Evolutionary conservation across 2,113 vertebrate species (phyloP).

Genomic region (Astatoreochromis straeleni): DNA sequence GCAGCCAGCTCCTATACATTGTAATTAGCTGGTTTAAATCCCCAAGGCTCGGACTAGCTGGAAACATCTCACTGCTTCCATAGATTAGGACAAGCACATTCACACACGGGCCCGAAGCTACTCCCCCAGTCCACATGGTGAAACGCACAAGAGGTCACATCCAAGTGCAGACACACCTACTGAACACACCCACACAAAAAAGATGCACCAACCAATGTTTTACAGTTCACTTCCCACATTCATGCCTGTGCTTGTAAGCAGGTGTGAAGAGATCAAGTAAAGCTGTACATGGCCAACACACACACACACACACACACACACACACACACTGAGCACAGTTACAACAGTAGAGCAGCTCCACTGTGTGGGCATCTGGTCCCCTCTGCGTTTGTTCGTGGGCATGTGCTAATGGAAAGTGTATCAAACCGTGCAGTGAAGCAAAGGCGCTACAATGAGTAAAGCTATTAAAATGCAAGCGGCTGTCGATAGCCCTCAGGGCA

Average conservation of each 20-base stretch:
- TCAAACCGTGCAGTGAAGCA: constrained; percentile 36
- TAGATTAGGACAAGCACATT: constrained; percentile 14
- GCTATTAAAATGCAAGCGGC: constrained; percentile 37
- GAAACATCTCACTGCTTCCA: constrained; percentile 30
- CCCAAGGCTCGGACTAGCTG: background rate
- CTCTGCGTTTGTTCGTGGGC: background rate
- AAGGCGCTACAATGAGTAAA: constrained; percentile 9
- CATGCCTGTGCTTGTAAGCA: background rate
- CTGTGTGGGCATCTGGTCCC: constrained; percentile 15
- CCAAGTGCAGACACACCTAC: constrained; percentile 15
- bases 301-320: background rate
- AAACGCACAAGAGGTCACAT: background rate
- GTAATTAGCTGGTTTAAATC: constrained; percentile 58
- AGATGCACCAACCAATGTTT: background rate
- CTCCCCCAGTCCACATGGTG: background rate
- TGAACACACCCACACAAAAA: background rate
- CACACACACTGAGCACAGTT: background rate
- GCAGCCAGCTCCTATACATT: constrained; percentile 58
- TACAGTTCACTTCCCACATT: background rate
- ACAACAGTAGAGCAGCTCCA: background rate
- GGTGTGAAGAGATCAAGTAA: background rate
- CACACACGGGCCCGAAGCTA: background rate
- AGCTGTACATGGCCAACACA: background rate
- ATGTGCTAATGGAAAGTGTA: constrained; percentile 25
- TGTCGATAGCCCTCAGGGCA: constrained; percentile 11